Percentiles rank a stretch among this genome's conserved stretches.
phyloP scores from a whole-genome alignment of 2,113 vertebrate species.

The Chaetura pelagica region DNA sequence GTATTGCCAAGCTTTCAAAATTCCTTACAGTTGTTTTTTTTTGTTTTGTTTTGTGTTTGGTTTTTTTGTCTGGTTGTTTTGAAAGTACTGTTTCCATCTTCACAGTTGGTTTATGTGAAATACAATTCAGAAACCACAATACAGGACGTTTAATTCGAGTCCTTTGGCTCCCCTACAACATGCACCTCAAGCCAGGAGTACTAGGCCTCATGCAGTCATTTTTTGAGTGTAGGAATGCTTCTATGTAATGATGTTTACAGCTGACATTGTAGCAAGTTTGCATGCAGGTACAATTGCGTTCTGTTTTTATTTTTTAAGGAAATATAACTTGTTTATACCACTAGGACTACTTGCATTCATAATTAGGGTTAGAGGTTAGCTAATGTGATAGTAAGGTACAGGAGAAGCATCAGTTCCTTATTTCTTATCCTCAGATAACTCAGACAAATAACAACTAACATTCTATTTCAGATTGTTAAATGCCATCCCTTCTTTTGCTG shows the following conservation, averaged over 20 bases:
- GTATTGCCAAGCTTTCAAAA: neutral
- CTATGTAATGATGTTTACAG: neutral
- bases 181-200: neutral
- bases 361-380: neutral
- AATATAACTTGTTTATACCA: neutral
- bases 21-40: fast-evolving
- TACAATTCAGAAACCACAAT: neutral
- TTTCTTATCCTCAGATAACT: neutral
- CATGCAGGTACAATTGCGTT: neutral
- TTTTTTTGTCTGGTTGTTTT: neutral
- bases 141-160: neutral
- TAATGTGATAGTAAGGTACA: neutral
- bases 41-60: fast-evolving
- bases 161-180: neutral
- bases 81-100: neutral
- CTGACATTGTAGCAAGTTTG: neutral
- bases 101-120: neutral
- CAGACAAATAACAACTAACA: neutral
- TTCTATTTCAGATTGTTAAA: neutral
- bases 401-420: neutral
- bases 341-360: neutral
- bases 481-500: neutral
- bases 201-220: neutral
- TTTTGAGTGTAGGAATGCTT: neutral
- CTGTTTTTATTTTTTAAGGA: neutral